Percentiles rank a stretch among this genome's conserved stretches.
phyloP scores from a whole-genome alignment of 1,140 invertebrate genomes.

The Zaprionus camerounensis region DNA sequence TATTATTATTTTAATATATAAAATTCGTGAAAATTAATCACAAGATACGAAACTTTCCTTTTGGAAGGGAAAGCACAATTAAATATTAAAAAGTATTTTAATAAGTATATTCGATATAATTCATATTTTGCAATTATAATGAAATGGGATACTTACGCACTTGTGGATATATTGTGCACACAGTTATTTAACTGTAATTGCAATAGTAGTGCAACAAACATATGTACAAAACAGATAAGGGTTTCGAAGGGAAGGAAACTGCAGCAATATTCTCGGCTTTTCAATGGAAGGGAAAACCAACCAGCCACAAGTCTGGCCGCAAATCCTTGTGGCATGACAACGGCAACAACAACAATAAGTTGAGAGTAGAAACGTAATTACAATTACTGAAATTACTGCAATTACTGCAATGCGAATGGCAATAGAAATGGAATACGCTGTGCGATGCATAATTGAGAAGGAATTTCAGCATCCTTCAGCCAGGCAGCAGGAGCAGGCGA shows the following conservation, averaged over 20 bases:
- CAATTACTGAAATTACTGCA: constrained; percentile 22
- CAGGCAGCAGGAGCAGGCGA: neutral
- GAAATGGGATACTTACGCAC: neutral
- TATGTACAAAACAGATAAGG: neutral
- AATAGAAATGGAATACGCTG: constrained; percentile 36
- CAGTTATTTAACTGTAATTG: neutral
- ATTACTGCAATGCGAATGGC: constrained; percentile 30
- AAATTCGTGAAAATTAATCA: no score
- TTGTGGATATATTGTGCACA: no score
- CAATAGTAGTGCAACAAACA: neutral
- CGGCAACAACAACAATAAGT: constrained; percentile 15
- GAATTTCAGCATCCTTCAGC: constrained; percentile 36
- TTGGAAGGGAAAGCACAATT: no score
- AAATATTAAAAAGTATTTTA: no score
- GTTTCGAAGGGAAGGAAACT: neutral
- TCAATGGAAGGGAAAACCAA: neutral
- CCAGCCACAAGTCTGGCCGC: neutral
- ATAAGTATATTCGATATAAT: no score
- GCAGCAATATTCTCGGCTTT: neutral
- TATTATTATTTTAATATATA: no score
- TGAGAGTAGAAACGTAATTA: neutral
- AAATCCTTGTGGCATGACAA: constrained; percentile 22
- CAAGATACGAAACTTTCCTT: no score
- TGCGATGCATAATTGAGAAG: constrained; percentile 22
- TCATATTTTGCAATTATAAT: neutral